phyloP scores from a whole-genome alignment of 2,113 vertebrate species.

The Sylvietta virens region DNA sequence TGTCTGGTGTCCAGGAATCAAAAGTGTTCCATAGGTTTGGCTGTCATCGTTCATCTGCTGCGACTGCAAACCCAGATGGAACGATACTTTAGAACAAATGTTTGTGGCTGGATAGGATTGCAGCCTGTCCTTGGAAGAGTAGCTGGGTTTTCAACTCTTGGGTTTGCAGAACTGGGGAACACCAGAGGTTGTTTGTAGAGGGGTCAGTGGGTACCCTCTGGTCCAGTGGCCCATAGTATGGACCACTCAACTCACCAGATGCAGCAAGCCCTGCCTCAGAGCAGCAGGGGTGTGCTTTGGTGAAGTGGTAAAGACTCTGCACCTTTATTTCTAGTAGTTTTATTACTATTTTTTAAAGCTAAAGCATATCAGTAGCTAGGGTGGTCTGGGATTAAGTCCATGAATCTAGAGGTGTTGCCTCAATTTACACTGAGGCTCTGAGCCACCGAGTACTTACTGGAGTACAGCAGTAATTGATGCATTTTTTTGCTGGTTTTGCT shows the following conservation, averaged over 20 bases:
- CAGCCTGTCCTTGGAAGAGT: neutral
- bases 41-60: neutral
- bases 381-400: neutral
- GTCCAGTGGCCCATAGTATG: rapidly evolving
- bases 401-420: neutral
- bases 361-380: neutral
- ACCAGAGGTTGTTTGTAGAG: neutral
- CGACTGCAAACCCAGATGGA: neutral
- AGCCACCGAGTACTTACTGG: neutral
- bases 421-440: neutral
- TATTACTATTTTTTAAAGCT: neutral
- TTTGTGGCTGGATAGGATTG: neutral
- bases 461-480: neutral
- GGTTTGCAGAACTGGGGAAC: neutral
- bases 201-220: neutral
- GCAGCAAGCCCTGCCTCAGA: neutral
- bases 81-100: neutral
- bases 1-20: neutral
- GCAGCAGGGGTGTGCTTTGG: neutral
- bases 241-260: neutral
- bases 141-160: neutral
- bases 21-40: neutral
- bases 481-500: neutral
- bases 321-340: neutral
- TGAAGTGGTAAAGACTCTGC: neutral